phyloP scores from a whole-genome alignment of 2,797 vertebrate species.

The Euphonia xanthogaster region DNA sequence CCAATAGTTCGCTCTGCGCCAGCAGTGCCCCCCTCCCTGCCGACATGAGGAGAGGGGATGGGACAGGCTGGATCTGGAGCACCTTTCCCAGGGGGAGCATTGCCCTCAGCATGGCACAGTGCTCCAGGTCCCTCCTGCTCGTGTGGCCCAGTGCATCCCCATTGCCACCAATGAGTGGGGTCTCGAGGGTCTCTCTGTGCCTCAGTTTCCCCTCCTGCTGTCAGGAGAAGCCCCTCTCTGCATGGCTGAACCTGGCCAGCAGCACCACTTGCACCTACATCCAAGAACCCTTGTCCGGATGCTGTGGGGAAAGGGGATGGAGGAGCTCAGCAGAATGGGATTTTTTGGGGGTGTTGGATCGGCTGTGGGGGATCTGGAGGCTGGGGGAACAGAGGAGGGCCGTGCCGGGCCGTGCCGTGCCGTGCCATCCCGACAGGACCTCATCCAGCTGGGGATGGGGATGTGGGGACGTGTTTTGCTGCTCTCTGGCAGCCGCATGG shows the following conservation, averaged over 20 bases:
- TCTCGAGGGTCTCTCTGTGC: background rate
- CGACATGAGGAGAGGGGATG: background rate
- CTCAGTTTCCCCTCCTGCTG: background rate
- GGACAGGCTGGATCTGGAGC: background rate
- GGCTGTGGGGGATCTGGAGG: background rate
- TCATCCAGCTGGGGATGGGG: background rate
- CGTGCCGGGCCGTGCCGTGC: rapidly evolving
- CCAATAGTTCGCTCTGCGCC: background rate
- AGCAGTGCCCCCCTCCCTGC: background rate
- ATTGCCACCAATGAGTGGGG: rapidly evolving
- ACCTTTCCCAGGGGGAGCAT: rapidly evolving
- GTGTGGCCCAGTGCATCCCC: rapidly evolving
- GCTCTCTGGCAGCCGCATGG: background rate
- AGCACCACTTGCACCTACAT: rapidly evolving
- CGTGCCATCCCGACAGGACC: background rate
- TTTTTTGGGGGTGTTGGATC: background rate
- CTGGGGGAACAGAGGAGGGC: background rate
- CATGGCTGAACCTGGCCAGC: rapidly evolving
- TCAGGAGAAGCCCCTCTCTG: background rate
- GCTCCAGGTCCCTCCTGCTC: rapidly evolving
- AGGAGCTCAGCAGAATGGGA: background rate
- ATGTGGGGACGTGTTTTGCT: background rate
- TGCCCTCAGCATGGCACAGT: background rate
- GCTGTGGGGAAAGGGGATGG: rapidly evolving
- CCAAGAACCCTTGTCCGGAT: rapidly evolving